phyloP scores from a whole-genome alignment of 2,888 invertebrate genomes.

The Cacoxenus indagator region DNA sequence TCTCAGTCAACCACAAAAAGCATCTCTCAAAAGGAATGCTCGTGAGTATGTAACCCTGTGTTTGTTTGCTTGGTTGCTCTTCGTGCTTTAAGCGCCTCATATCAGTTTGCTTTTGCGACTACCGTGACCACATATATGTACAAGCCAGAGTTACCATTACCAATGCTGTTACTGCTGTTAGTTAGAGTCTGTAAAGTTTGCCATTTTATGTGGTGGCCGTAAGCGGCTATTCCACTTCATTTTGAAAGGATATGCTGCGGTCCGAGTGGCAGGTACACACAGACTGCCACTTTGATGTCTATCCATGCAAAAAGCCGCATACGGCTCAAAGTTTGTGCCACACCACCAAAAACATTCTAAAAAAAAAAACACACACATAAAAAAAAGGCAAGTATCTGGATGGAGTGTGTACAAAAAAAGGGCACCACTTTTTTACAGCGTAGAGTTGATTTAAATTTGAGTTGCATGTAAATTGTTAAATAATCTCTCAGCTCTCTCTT shows the following conservation, averaged over 20 bases:
- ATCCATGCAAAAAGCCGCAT: background rate
- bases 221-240: background rate
- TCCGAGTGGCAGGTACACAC: background rate
- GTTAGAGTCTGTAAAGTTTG: constrained; percentile 24
- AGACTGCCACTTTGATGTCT: constrained; percentile 5
- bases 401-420: background rate
- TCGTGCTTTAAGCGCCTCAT: constrained; percentile 2
- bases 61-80: constrained; percentile 5
- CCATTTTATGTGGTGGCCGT: constrained; percentile 23
- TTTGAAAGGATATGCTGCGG: background rate
- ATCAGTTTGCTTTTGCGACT: background rate
- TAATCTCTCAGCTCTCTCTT: no score
- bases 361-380: background rate
- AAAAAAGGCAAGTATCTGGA: background rate
- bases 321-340: background rate
- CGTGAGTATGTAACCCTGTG: background rate
- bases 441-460: constrained; percentile 1
- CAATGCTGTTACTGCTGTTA: background rate
- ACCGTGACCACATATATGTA: background rate
- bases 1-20: no score
- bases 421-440: background rate
- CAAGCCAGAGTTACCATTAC: background rate
- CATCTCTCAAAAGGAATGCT: no score
- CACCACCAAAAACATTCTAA: background rate
- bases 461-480: constrained; percentile 10